Conservation (phyloP, 2,888 invertebrate genomes). For the Parthenolecanium corni region DNA sequence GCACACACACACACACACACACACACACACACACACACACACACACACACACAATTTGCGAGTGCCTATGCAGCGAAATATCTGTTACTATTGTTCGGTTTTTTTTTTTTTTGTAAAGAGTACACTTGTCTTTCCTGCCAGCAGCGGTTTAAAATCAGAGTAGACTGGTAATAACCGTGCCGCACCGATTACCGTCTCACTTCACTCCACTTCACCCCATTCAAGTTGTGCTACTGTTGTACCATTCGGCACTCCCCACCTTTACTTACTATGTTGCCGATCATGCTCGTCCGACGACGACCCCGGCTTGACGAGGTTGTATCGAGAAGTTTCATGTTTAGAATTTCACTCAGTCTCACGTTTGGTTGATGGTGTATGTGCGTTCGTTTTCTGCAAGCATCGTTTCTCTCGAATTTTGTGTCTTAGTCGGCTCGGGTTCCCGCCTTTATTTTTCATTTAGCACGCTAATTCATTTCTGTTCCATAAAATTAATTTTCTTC, state of each 20-base stretch:
- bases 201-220: too few relatives aligned
- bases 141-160: slow-evolving; percentile 2
- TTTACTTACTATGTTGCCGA: too few relatives aligned
- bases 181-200: slow-evolving; percentile 12
- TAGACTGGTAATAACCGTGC: slow-evolving; percentile 23
- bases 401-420: too few relatives aligned
- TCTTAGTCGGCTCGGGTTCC: too few relatives aligned
- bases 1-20: background rate
- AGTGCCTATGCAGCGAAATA: background rate
- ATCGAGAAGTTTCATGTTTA: too few relatives aligned
- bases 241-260: background rate
- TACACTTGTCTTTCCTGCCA: background rate
- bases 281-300: slow-evolving; percentile 19
- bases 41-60: background rate
- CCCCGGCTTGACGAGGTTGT: slow-evolving; percentile 7
- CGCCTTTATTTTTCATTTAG: too few relatives aligned
- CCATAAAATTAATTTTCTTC: too few relatives aligned
- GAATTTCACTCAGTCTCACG: too few relatives aligned
- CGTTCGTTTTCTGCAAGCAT: too few relatives aligned
- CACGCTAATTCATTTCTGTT: too few relatives aligned
- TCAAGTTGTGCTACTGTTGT: background rate
- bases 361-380: too few relatives aligned
- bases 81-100: background rate
- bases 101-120: background rate
- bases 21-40: background rate